Base-by-base conservation (phyloP, 1,140 invertebrate genomes). In the Cotesia vestalis region DNA sequence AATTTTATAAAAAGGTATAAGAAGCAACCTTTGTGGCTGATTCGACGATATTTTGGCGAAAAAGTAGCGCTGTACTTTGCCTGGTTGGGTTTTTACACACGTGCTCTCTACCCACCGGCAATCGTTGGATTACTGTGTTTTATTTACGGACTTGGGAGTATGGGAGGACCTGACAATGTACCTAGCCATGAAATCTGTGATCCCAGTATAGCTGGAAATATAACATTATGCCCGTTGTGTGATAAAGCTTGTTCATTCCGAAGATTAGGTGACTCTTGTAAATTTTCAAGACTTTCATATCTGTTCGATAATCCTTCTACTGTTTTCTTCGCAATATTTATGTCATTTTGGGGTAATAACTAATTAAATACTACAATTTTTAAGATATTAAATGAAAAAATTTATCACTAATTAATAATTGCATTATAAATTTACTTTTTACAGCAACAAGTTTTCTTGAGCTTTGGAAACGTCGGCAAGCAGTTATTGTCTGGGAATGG, bases 81-180 rank as follows among this genome's bases (percentile, higher is more conserved):
- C 34, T 99, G 97, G 97, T 85, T 99, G 35, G 98, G 97, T n/a
- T 99, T 97, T 87, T 99, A 99, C 83, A 99, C 98, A 0, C 92
- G 93, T 75, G 95, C 96, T 90, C 86, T 99, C 4, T 94, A 96
- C 64, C 91, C 94, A 2, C 94, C 96, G 1, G 92, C 96, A 0
- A 87, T 96, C 9, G 93, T 97, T 3, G 96, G 96, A 0, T 89
- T 95, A 0, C 79, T 97, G 0, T 97, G 95, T 82, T 96, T 97
- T 78, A 81, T 96, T 12, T 96, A 98, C 79, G 96, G 96, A 0
- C 78, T 96, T 4, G 87, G 91, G 3, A 96, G 95, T 0, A 91
- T 99, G 87, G 89, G 92, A 0, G 90, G 91, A 1, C 85, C 88
- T 17, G 93, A 95, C 78, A 97, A 99, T 84, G 91, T 92, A 72